A percentile compares a stretch with the other conserved stretches of the same genome.
Evolutionary conservation across 2,888 invertebrate genomes (phyloP).

Genomic region (Heliconius aoede): DNA sequence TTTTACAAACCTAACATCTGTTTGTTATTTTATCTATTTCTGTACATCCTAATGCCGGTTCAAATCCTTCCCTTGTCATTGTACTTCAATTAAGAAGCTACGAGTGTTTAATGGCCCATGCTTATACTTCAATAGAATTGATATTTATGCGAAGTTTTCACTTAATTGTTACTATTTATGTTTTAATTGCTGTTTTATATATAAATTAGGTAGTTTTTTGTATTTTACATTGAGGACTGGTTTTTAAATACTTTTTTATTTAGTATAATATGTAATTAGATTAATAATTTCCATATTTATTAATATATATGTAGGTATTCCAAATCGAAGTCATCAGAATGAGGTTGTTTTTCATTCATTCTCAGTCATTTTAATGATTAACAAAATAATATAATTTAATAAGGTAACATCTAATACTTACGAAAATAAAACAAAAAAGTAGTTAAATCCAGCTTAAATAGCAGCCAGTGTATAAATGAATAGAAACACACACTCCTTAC

Average conservation of each 20-base stretch:
- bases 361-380: too few species aligned
- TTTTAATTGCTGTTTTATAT: constrained; percentile 5
- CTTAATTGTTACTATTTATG: constrained; percentile 52
- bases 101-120: constrained; percentile 68
- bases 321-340: too few species aligned
- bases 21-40: constrained; percentile 78
- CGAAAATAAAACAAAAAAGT: neutral
- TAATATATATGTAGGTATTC: too few species aligned
- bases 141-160: constrained; percentile 60
- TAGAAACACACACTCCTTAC: constrained; percentile 39
- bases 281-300: too few species aligned
- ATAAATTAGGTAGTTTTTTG: neutral
- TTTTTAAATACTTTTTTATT: too few species aligned
- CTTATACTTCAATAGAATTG: constrained; percentile 68
- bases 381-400: neutral
- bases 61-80: constrained; percentile 66
- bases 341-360: too few species aligned
- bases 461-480: neutral
- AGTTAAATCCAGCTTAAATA: neutral
- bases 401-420: neutral
- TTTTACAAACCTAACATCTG: constrained; percentile 72
- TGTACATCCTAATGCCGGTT: constrained; percentile 61
- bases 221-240: neutral
- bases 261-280: too few species aligned
- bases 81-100: constrained; percentile 73